phyloP scores from a whole-genome alignment of 2,888 invertebrate genomes.

The Agonopterix heracliana region DNA sequence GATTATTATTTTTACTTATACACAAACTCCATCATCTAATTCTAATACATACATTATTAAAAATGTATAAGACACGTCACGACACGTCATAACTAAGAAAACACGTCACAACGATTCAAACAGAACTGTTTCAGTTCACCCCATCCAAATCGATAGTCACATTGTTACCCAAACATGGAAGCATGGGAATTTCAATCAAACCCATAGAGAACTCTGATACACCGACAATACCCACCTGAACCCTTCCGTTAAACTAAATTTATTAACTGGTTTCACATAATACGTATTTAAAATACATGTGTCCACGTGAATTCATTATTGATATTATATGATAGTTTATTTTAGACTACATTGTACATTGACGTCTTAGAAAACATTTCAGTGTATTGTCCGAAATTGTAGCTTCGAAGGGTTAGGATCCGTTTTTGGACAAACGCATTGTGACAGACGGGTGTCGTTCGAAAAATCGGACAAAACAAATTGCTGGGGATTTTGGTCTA shows the following conservation, averaged over 20 bases:
- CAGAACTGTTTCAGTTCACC: slow-evolving; percentile 47
- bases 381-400: slow-evolving; percentile 23
- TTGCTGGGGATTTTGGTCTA: slow-evolving; percentile 65
- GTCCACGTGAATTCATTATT: slow-evolving; percentile 69
- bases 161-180: slow-evolving; percentile 34
- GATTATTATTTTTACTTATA: too few relatives aligned
- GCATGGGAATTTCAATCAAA: slow-evolving; percentile 68
- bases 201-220: slow-evolving; percentile 25
- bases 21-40: too few relatives aligned
- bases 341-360: slow-evolving; percentile 50
- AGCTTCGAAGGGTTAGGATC: slow-evolving; percentile 27
- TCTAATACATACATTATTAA: too few relatives aligned
- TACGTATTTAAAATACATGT: slow-evolving; percentile 75
- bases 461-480: slow-evolving; percentile 38
- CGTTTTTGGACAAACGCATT: slow-evolving; percentile 29
- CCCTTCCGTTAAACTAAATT: slow-evolving; percentile 37
- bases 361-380: slow-evolving; percentile 42
- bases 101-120: slow-evolving; percentile 61
- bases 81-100: slow-evolving; percentile 56
- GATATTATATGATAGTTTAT: slow-evolving; percentile 76
- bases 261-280: slow-evolving; percentile 70
- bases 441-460: slow-evolving; percentile 31
- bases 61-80: slow-evolving; percentile 37
- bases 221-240: slow-evolving; percentile 37
- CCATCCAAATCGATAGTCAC: slow-evolving; percentile 50